phyloP scores from a whole-genome alignment of 2,888 invertebrate species.

The Calameuta idolon region DNA sequence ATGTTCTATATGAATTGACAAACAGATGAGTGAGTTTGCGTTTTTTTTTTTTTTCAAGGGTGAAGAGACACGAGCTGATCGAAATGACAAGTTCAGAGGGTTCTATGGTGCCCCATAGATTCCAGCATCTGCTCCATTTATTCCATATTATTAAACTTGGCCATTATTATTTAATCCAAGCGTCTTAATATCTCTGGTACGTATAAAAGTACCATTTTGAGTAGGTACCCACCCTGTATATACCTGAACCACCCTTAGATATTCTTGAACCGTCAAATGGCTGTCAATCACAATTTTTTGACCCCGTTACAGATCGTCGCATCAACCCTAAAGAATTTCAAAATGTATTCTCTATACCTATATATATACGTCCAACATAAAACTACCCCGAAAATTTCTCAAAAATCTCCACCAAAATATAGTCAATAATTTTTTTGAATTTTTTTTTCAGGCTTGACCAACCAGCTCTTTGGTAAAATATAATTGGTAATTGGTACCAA shows the following conservation, averaged over 20 bases:
- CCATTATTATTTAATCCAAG: constrained; percentile 28
- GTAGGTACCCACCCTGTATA: not conserved
- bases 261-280: not conserved
- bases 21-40: constrained; percentile 35
- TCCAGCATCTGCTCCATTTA: constrained; percentile 36
- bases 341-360: not conserved
- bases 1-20: constrained; percentile 36
- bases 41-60: constrained; percentile 12
- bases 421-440: not conserved
- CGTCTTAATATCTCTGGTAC: not conserved
- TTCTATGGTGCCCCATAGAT: not conserved
- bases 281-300: not conserved
- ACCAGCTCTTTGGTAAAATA: not conserved
- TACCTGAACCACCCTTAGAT: not conserved
- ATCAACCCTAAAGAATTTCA: not conserved
- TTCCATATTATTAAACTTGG: constrained; percentile 42
- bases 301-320: not conserved
- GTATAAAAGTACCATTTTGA: not conserved
- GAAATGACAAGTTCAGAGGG: constrained; percentile 36
- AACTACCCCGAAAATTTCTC: not conserved
- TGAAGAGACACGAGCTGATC: constrained; percentile 34
- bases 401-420: not conserved
- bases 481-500: constrained; percentile 52
- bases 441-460: not conserved
- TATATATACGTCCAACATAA: not conserved